Evolutionary conservation across 2,113 vertebrate genomes (phyloP).

Genomic region (Mirounga angustirostris): DNA sequence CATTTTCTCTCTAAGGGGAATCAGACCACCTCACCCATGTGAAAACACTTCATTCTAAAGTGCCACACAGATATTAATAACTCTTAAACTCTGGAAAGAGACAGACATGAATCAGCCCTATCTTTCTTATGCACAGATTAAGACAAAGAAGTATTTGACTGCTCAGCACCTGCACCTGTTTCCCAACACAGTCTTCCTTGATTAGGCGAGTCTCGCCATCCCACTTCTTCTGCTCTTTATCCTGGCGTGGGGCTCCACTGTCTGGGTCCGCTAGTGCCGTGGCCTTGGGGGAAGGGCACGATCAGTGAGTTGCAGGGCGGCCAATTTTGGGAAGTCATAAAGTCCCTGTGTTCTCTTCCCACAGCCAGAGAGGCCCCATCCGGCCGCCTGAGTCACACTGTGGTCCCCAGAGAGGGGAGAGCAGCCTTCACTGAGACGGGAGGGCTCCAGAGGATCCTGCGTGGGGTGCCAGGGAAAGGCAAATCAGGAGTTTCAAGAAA

Average conservation of each 20-base stretch:
- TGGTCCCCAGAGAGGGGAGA: not conserved
- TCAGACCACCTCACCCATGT: not conserved
- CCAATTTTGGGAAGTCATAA: not conserved
- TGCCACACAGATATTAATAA: too few species aligned
- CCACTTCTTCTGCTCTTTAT: not conserved
- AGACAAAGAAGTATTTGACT: not conserved
- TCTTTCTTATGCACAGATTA: not conserved
- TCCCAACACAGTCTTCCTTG: not conserved
- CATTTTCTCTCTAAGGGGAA: not conserved
- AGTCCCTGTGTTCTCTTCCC: conserved; percentile 14
- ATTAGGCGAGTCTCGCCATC: not conserved
- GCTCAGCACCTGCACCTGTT: not conserved
- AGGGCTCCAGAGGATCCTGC: not conserved
- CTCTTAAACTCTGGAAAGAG: not conserved
- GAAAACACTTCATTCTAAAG: not conserved
- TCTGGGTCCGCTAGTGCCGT: rapidly evolving
- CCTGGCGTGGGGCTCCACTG: not conserved
- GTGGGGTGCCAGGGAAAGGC: not conserved
- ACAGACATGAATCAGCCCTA: not conserved
- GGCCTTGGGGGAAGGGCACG: not conserved
- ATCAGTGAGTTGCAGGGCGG: not conserved
- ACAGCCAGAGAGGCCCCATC: not conserved
- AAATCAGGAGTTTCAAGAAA: not conserved
- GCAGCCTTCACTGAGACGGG: not conserved
- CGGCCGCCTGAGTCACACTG: not conserved